These are phyloP conservation scores for Cephus nigrinus DNA, from an alignment of 2,888 invertebrate genomes.

Conservation along the genomic window DNA sequence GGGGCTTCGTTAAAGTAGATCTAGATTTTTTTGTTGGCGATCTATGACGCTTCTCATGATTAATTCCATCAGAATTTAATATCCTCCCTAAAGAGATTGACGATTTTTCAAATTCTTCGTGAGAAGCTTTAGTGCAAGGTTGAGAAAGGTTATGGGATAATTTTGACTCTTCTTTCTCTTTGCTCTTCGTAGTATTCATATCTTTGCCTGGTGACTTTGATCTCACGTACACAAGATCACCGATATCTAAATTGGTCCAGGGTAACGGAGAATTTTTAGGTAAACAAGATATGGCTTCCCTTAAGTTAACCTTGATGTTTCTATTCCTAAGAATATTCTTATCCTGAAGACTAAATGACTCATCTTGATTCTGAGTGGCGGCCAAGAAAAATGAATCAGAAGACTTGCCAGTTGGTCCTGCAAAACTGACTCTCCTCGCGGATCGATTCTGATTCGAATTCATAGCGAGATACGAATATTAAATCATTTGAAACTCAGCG, in stretches of 20 bases:
- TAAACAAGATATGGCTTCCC: neutral
- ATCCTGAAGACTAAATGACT: neutral
- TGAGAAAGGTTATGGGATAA: neutral
- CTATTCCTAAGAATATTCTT: neutral
- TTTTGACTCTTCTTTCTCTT: neutral
- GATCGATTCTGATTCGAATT: neutral
- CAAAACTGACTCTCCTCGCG: neutral
- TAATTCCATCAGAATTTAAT: neutral
- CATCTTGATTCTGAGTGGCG: neutral
- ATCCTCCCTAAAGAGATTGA: neutral
- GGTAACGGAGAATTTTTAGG: neutral
- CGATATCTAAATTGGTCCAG: neutral
- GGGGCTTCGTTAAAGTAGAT: slow-evolving; percentile 13
- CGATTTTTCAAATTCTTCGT: neutral
- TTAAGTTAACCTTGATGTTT: neutral
- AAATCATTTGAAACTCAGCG: neutral
- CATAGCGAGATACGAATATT: neutral
- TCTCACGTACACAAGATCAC: neutral
- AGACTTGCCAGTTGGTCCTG: neutral
- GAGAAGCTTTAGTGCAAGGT: neutral
- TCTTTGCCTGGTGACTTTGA: neutral
- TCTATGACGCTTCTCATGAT: neutral
- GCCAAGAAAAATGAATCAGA: neutral
- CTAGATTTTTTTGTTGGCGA: neutral
- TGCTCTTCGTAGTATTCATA: neutral